Evolutionary conservation across 2,888 invertebrate genomes (phyloP), one percentile per base, ranked within the genome.

Genomic region (Ernsta delagoae): DNA sequence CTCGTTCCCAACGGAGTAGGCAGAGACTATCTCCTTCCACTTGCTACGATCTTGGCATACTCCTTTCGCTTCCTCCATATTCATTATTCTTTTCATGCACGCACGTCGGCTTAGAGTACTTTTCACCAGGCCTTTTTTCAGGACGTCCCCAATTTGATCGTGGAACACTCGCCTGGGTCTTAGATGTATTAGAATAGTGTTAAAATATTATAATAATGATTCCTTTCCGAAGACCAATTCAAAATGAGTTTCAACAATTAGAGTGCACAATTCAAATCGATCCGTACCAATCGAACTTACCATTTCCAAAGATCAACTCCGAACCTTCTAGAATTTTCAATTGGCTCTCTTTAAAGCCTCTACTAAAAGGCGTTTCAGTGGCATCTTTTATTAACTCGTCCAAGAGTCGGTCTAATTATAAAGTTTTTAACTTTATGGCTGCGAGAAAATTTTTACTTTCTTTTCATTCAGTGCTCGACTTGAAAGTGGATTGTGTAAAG

Each of bases 311-410:
- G 67, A 61, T 67, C 67, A 61, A 66, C 59, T 65, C n/a, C 54
- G 41, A 7, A 66, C 41, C 67, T 67, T 61, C 61, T 43, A 43
- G 67, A 67, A 67, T 67, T 67, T 67, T 61, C 67, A 67, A 67
- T 67, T 67, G 60, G 67, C 61, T 67, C 56, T 60, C 67, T 67
- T 60, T 67, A 67, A 67, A 60, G 66, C 67, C 56, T 60, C 60
- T 54, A 67, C 60, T 67, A 67, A 67, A 68, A 62, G 68, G 68
- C 57, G 68, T 61, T 63, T 68, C 68, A 63, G 68, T 62, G 62
- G 68, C 68, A 61, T 67, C 68, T 63, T 68, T 68, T 68, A 68
- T 62, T 63, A 68, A 68, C 62, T 68, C 57, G 62, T 68, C 48
- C 57, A 62, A 68, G 67, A 56, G 45, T 50, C 39, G 56, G 59